Evolutionary conservation across 1,140 invertebrate genomes (phyloP).

Genomic region (Drosophila hydei): DNA sequence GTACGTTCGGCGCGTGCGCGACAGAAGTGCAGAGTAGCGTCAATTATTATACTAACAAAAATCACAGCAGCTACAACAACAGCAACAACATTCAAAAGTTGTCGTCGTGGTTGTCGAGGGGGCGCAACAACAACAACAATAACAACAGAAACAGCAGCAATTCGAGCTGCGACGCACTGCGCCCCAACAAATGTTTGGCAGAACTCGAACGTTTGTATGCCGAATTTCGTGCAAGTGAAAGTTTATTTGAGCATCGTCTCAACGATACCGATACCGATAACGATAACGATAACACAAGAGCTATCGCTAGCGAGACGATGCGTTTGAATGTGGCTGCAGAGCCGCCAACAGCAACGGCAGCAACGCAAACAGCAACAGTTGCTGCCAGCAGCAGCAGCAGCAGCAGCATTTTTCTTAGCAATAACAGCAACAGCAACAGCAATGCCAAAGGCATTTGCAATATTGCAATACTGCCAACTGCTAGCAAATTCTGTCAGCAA

Average conservation of each 20-base stretch:
- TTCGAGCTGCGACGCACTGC: conserved; percentile 46
- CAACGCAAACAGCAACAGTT: conserved; percentile 41
- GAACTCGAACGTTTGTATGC: conserved; percentile 82
- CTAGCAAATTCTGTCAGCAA: conserved; percentile 69
- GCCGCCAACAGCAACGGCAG: conserved; percentile 21
- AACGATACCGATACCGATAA: conserved; percentile 16
- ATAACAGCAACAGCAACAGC: conserved; percentile 54
- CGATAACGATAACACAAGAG: conserved; percentile 41
- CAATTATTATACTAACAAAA: not conserved
- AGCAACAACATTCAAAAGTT: conserved; percentile 12
- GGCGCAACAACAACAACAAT: conserved; percentile 32
- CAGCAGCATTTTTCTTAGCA: conserved; percentile 18
- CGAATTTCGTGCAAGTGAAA: conserved; percentile 83
- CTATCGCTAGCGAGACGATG: conserved; percentile 48
- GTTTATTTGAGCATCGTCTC: conserved; percentile 61
- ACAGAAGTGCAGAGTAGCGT: conserved; percentile 23
- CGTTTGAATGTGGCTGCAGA: conserved; percentile 72
- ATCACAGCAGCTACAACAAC: conserved; percentile 4
- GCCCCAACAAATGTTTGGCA: conserved; percentile 82
- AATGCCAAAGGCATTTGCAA: conserved; percentile 50
- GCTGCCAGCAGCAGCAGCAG: conserved; percentile 26
- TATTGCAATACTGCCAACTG: conserved; percentile 53
- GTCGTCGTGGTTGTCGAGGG: conserved; percentile 39
- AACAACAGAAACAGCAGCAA: conserved; percentile 11
- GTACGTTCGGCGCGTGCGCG: conserved; percentile 63